Evolutionary conservation across 2,888 invertebrate genomes (phyloP).

Genomic region (Harpalus rufipes): DNA sequence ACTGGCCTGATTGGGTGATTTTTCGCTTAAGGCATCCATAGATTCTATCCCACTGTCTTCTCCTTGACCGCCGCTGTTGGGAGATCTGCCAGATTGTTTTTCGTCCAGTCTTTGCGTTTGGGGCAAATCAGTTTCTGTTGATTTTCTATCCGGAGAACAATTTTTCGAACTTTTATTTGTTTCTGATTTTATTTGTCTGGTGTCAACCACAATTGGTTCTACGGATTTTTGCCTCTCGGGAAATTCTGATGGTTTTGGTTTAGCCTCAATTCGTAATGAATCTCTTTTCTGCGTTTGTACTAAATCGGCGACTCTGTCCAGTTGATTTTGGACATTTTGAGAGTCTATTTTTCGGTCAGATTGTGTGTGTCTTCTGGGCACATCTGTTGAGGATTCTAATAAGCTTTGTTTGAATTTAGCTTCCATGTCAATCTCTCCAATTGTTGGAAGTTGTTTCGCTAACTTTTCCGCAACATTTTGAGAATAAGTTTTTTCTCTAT

Average conservation of each 20-base stretch:
- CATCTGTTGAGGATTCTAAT: constrained; percentile 76
- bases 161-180: constrained; percentile 6
- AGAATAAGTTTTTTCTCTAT: constrained; percentile 80
- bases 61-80: constrained; percentile 80
- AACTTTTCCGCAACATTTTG: constrained; percentile 79
- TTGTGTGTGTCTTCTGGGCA: constrained; percentile 44
- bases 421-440: constrained; percentile 78
- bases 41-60: constrained; percentile 96
- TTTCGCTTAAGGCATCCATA: constrained; percentile 95
- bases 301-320: constrained; percentile 70
- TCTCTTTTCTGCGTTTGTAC: constrained; percentile 71
- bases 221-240: constrained; percentile 36
- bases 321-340: constrained; percentile 67
- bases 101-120: constrained; percentile 68
- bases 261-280: constrained; percentile 73
- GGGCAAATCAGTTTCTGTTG: constrained; percentile 51
- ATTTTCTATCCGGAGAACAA: constrained; percentile 51
- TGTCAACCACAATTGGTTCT: constrained; percentile 50
- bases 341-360: constrained; percentile 47
- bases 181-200: constrained; percentile 19
- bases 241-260: constrained; percentile 72
- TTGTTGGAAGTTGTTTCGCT: constrained; percentile 76
- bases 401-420: constrained; percentile 81
- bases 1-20: constrained; percentile 92
- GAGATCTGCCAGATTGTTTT: constrained; percentile 74